These are phyloP conservation scores for Bothrops jararaca DNA, from an alignment of 2,113 vertebrate species.

Conservation along the genomic window DNA sequence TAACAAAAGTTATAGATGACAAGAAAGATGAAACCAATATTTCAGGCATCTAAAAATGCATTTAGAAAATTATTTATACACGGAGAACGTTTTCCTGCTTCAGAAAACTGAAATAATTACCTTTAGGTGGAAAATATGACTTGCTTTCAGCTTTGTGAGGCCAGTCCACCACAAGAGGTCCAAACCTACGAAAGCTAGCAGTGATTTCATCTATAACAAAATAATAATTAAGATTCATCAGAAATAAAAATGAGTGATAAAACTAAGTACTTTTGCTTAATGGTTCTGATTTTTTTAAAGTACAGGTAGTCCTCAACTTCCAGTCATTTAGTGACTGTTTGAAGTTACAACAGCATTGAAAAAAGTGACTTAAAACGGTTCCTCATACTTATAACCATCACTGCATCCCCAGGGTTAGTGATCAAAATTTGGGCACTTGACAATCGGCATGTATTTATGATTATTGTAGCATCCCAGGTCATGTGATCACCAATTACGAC, in stretches of 20 bases:
- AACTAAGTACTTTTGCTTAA: slow-evolving; percentile 27
- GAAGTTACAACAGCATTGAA: neutral
- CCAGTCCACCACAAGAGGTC: slow-evolving; percentile 98
- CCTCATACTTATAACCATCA: neutral
- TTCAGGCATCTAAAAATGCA: slow-evolving; percentile 28
- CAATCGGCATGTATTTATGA: neutral
- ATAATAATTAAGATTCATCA: neutral
- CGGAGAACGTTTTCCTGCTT: neutral
- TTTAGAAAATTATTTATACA: slow-evolving; percentile 20
- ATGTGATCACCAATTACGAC: neutral
- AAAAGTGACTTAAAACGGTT: neutral
- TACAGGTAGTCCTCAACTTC: neutral
- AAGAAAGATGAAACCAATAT: neutral
- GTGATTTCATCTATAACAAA: slow-evolving; percentile 92
- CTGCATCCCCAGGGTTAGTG: neutral
- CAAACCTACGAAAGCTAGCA: slow-evolving; percentile 98
- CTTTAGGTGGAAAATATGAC: slow-evolving; percentile 99
- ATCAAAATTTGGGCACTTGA: neutral
- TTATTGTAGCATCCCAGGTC: neutral
- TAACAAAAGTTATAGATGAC: neutral
- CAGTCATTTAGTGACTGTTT: neutral
- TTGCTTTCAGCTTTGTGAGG: slow-evolving; percentile 99
- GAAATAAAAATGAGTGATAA: slow-evolving; percentile 14
- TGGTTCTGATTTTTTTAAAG: slow-evolving; percentile 12
- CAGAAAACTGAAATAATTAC: slow-evolving; percentile 72